Base-by-base conservation (phyloP, 1,140 invertebrate species). In the Trichogramma pretiosum region DNA sequence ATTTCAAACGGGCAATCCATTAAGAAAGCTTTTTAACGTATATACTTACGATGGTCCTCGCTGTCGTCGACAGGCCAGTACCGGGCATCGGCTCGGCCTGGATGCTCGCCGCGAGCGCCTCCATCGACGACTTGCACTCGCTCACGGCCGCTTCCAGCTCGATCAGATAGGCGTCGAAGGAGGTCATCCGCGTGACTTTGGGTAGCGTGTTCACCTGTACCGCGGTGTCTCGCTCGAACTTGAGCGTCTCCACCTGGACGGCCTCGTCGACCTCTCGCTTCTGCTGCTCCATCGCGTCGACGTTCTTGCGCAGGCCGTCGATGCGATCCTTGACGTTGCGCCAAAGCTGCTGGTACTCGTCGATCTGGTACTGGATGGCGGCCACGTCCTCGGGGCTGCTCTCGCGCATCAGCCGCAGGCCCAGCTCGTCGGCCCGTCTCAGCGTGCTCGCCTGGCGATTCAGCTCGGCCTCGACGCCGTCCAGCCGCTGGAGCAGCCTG, bases 201-300 rank as follows among this genome's bases (percentile, higher is more conserved):
- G 79, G 77, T 16, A 85, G 57, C 1, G 86, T 90, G 52, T 87
- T 79, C 0, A 89, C 87, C 73, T 90, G 87, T 8, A 87, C 79
- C 1, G 81, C 79, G 3, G 77, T 77, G 52, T 89, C 84, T 5
- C 77, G 78, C 57, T 87, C 83, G 60, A 85, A 86, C 57, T 74
- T 82, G 0, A 86, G 62, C 0, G 85, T 87, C 40, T 86, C 81
- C 0, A 85, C 84, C 65, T 87, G 78, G 4, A 80, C 72, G 18
- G 76, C 73, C 48, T 80, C 76, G 45, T 79, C 76, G 3, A 78
- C 66, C 46, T 79, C 74, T 2, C 77, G 65, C 47, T 79, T 73
- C n/a, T 51, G 50, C 16, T 56, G 59, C 11, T 70, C 60, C 24
- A 66, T 56, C 4, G 56, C 52, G 37, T 72, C 54, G 14, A 80